Evolutionary conservation across 2,888 invertebrate species (phyloP).

Genomic region (Pammene aurita): DNA sequence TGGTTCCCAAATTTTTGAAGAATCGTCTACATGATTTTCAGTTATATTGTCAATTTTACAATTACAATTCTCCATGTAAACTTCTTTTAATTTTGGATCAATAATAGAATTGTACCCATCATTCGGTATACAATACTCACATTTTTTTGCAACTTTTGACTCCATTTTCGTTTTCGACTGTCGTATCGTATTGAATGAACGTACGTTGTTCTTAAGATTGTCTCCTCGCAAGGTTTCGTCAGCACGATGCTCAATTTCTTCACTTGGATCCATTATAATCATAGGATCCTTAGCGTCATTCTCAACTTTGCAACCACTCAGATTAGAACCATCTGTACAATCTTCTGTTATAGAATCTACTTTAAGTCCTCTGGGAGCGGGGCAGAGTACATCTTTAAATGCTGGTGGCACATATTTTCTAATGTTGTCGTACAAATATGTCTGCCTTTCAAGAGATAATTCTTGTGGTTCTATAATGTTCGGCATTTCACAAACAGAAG

Average conservation of each 20-base stretch:
- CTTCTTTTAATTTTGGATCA: background rate
- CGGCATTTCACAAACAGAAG: background rate
- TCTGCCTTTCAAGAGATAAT: background rate
- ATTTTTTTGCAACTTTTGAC: background rate
- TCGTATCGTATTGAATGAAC: background rate
- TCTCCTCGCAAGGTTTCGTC: background rate
- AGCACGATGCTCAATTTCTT: background rate
- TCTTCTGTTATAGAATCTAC: background rate
- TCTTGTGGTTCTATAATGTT: background rate
- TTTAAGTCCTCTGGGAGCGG: background rate
- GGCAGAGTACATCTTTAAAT: constrained; percentile 6
- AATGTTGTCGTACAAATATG: constrained; percentile 7
- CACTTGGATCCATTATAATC: too few species aligned
- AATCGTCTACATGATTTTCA: too few species aligned
- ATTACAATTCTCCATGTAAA: background rate
- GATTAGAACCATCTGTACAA: background rate
- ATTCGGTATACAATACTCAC: background rate
- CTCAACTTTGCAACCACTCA: too few species aligned
- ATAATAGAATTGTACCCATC: background rate
- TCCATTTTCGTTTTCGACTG: background rate
- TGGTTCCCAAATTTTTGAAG: too few species aligned
- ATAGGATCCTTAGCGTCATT: too few species aligned
- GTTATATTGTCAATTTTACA: background rate
- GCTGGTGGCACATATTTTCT: background rate
- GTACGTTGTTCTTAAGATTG: background rate